Percentiles rank a stretch among this genome's conserved stretches.
These are phyloP conservation scores for Strix aluco DNA, from an alignment of 2,113 vertebrate species.

Conservation along the genomic window DNA sequence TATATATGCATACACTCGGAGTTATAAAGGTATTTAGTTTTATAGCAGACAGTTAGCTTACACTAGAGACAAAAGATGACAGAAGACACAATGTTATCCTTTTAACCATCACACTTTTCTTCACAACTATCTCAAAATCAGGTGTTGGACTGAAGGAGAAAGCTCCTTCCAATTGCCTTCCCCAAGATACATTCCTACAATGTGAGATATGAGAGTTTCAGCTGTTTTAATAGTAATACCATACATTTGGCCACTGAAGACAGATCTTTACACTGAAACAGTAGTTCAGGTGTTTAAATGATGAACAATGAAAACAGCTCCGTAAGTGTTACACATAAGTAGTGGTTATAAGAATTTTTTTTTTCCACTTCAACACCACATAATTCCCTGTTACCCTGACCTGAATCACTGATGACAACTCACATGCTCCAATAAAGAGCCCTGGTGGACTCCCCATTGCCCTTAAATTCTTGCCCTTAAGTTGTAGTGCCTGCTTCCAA, in stretches of 20 bases:
- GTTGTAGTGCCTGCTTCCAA: neutral
- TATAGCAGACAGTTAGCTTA: neutral
- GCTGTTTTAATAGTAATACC: neutral
- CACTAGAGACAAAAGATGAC: neutral
- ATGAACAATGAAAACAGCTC: neutral
- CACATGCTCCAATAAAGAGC: neutral
- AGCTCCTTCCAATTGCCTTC: neutral
- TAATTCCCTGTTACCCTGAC: neutral
- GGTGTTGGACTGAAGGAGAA: neutral
- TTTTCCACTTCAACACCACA: neutral
- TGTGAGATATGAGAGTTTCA: neutral
- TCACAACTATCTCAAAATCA: neutral
- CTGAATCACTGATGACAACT: neutral
- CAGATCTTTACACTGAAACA: neutral
- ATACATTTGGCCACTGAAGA: neutral
- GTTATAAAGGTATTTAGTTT: neutral
- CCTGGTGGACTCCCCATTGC: neutral
- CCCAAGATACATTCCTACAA: neutral
- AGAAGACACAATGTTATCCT: neutral
- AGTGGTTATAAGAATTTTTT: neutral
- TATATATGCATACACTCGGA: neutral
- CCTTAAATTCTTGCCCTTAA: neutral
- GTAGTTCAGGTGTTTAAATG: neutral
- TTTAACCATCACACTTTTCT: neutral
- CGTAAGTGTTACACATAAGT: fast-evolving